Evolutionary conservation across 2,888 invertebrate genomes (phyloP), one percentile per base, ranked within the genome.

Genomic region (Yponomeuta malinellus): DNA sequence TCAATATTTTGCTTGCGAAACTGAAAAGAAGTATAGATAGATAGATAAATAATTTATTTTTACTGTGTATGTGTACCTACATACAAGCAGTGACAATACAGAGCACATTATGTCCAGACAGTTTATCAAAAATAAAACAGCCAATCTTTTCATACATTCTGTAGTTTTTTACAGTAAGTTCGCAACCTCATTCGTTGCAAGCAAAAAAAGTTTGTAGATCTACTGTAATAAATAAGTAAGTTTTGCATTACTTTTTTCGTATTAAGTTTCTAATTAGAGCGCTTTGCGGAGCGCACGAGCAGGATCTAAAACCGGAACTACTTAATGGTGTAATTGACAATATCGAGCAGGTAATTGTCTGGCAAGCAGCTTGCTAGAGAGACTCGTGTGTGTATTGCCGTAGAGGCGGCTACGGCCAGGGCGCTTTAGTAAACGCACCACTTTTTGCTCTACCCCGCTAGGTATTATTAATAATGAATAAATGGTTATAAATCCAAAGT

Each of bases 221-320:
- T 63, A 59, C 52, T 59, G 12, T 59, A 59, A 59, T 59, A 63
- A 69, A 43, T 43, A 6, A 43, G 43, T 70, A 48, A 23, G 86
- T 85, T 83, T 78, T 78, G 75, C 71, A 71, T 74, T n/a, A 48
- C 74, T 79, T 82, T 79, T 83, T 83, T 76, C 74, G 70, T 29
- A 15, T 63, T 33, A 23, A 23, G 76, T 78, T 75, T 75, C 77
- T 78, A 80, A 83, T 72, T 69, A 78, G 83, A 79, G 79, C 81
- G 85, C 86, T 85, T 86, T 79, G 43, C 29, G 69, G 15, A 66
- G 59, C 59, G 33, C 29, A 64, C 71, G 77, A 89, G 81, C 84
- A 90, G 89, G 90, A 91, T 89, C 83, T 87, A 78, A 76, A 91
- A 87, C 88, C 89, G 90, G 90, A 90, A 90, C 90, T 87, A 81